Conservation (phyloP, 2,113 vertebrate species). For the Caloenas nicobarica region DNA sequence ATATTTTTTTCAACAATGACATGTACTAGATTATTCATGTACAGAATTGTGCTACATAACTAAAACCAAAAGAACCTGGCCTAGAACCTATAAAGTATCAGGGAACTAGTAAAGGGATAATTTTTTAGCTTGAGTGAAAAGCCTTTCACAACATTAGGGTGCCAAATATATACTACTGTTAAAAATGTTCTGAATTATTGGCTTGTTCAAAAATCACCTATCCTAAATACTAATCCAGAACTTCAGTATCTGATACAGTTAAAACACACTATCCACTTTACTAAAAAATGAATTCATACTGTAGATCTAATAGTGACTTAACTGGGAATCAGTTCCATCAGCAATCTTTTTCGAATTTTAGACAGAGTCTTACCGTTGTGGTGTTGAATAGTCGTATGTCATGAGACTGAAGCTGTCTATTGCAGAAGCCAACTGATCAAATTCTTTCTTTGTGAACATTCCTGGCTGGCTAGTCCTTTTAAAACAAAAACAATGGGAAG, state of each 20-base stretch:
- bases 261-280: neutral
- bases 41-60: neutral
- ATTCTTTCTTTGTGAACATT: conserved; percentile 89
- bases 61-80: neutral
- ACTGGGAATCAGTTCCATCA: neutral
- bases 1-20: neutral
- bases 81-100: neutral
- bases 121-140: neutral
- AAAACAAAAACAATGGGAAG: neutral
- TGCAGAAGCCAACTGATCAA: conserved; percentile 85
- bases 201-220: neutral
- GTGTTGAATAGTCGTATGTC: conserved; percentile 92
- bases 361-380: conserved; percentile 81
- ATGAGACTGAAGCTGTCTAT: conserved; percentile 95
- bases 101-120: neutral
- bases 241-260: neutral
- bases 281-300: neutral
- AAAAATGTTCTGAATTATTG: neutral
- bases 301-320: neutral
- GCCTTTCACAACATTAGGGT: neutral
- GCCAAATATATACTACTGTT: neutral
- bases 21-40: neutral
- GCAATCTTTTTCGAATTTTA: neutral
- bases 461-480: conserved; percentile 83
- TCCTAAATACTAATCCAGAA: neutral